phyloP scores from a whole-genome alignment of 2,797 vertebrate species.

The Microchirus variegatus region DNA sequence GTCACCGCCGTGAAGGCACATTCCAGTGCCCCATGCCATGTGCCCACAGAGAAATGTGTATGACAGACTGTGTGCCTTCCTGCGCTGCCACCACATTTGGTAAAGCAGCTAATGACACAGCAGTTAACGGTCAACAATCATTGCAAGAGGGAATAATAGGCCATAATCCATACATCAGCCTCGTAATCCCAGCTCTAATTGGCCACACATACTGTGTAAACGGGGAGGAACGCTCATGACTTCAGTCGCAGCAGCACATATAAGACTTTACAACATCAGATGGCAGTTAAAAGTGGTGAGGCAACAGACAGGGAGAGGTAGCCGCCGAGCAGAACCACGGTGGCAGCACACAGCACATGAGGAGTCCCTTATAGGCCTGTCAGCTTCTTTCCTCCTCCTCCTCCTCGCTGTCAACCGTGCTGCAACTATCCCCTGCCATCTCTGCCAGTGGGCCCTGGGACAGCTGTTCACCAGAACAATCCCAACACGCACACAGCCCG shows the following conservation, averaged over 20 bases:
- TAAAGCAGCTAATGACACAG: conserved; percentile 78
- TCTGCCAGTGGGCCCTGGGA: conserved; percentile 61
- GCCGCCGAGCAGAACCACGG: conserved; percentile 61
- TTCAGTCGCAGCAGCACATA: conserved; percentile 56
- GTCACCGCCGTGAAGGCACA: conserved; percentile 59
- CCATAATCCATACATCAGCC: conserved; percentile 80
- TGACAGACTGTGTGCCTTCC: conserved; percentile 72
- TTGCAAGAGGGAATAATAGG: conserved; percentile 76
- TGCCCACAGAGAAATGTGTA: conserved; percentile 60
- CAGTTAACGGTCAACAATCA: conserved; percentile 77
- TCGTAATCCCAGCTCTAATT: conserved; percentile 81
- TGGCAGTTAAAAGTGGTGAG: conserved; percentile 68
- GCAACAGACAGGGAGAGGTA: conserved; percentile 63
- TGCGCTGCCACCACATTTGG: conserved; percentile 72
- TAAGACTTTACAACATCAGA: conserved; percentile 75
- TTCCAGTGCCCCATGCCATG: conserved; percentile 44
- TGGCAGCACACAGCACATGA: conserved; percentile 67
- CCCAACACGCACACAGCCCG: conserved; percentile 28
- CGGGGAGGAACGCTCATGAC: conserved; percentile 48
- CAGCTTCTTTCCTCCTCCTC: conserved; percentile 60
- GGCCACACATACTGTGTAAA: conserved; percentile 81
- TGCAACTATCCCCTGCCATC: conserved; percentile 61
- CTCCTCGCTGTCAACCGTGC: conserved; percentile 56
- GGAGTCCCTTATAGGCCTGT: conserved; percentile 65
- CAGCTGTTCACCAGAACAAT: conserved; percentile 76